Conservation (phyloP, 2,797 vertebrate species). For the Gymnoscopelus braueri region DNA sequence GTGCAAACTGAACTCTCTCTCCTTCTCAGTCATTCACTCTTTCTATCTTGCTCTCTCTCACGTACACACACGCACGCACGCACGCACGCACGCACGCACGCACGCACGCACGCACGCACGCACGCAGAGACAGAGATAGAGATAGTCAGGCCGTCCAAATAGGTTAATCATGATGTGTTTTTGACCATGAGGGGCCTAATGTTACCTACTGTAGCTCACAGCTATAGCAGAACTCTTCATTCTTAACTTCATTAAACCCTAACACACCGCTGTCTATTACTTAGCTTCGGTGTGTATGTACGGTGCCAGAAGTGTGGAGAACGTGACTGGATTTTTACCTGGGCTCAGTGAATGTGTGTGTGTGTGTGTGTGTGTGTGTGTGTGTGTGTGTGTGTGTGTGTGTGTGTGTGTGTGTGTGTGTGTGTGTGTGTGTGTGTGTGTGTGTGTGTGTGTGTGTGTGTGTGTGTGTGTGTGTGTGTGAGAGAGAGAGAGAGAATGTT, state of each 20-base stretch:
- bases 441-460: constrained; percentile 18
- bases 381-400: constrained; percentile 8
- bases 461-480: constrained; percentile 18
- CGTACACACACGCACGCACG: background rate
- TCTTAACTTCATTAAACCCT: constrained; percentile 79
- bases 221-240: constrained; percentile 71
- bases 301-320: background rate
- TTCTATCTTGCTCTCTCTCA: constrained; percentile 33
- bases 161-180: constrained; percentile 83
- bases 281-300: constrained; percentile 43
- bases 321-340: background rate
- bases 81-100: background rate
- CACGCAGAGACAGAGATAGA: constrained; percentile 50
- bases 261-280: constrained; percentile 76
- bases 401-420: constrained; percentile 12
- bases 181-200: constrained; percentile 77
- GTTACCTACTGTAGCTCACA: constrained; percentile 61
- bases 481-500: no score
- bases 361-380: background rate
- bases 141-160: constrained; percentile 82
- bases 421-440: constrained; percentile 13
- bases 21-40: constrained; percentile 8
- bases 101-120: constrained; percentile 25
- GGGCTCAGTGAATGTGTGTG: background rate
- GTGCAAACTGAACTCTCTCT: constrained; percentile 30